Evolutionary conservation across 2,797 vertebrate genomes (phyloP), one percentile per base, ranked within the genome.

Genomic region (Triplophysa yarkandensis): DNA sequence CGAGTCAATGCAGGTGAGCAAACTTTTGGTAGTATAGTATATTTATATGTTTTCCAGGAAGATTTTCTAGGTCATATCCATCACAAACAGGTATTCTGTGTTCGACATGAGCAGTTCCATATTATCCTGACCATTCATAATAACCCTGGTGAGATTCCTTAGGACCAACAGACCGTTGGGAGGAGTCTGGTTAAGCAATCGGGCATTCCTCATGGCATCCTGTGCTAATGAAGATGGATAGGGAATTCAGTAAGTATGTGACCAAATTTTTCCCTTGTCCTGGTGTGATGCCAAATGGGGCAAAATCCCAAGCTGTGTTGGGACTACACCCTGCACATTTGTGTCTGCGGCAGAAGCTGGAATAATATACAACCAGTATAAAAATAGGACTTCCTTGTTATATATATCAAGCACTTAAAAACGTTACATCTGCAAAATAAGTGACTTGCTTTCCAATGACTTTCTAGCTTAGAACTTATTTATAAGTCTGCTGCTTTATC

Each of bases 171-270:
- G 25, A 19, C 9, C 6, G 27, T 13, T 63, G 30, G 74, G 48
- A 14, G 30, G 64, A 44, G 66, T 36, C 46, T 44, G 25, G 54
- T 23, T 43, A 39, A 28, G 30, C 69, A 76, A n/a, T 25, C 32
- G 23, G 61, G 61, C 19, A 61, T 67, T 71, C 76, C 57, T 67
- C 62, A 25, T 25, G 14, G 19, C 41, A 54, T 23, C 17, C 4
- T 41, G n/a, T 68, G 25, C 58, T 76, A 76, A 81, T 78, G 72
- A 72, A 58, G 55, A 75, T 41, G 30, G 61, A 77, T 66, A 36
- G 21, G 13, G n/a, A 13, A 44, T 50, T n/a, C 55, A 68, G 36
- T 57, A 52, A 60, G 19, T 48, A 19, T 32, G 39, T 32, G 41
- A 21, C 61, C 61, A 28, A 32, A 66, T 71, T 64, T 75, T 36